Evolutionary conservation across 2,888 invertebrate genomes (phyloP), one percentile per base, ranked within the genome.

Genomic region (Malthinus seriepunctatus): DNA sequence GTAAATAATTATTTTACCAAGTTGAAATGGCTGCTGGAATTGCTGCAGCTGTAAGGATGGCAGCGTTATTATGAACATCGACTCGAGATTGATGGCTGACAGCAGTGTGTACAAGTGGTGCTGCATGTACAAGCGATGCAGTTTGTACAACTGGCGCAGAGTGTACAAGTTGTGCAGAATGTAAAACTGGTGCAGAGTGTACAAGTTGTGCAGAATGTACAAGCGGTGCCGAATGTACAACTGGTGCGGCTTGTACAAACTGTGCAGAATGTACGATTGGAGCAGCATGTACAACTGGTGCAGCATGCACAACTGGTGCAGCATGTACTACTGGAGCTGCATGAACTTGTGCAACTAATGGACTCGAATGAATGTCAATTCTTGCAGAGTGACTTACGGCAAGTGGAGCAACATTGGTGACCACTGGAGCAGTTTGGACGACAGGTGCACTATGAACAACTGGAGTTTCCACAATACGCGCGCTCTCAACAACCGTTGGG

Each of bases 261-360:
- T 8, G 52, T 33, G 50, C 48, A 4, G 11, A 51, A 35, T 34
- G 37, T 32, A 38, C 31, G 9, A 57, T 58, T 3, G 55, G 60
- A 15, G 61, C 59, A 9, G 56, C 38, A 32, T 60, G 56, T 10
- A 62, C 55, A 3, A 23, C 23, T 23, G 23, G 23, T 56, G 56
- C 64, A 9, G 63, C 62, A 33, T 60, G 38, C 8, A 51, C 33
- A 9, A 64, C 8, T 23, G 62, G 69, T n/a, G 66, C 67, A 7
- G 68, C 59, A 10, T 66, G 48, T 56, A 45, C 63, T 49, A 51
- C 58, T 3, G 68, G 68, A 9, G 67, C 62, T 54, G 77, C 74
- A 32, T 78, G 72, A 3, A 81, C 76, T 15, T 9, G 39, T 11
- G 53, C 56, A 31, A 57, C 34, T 9, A 57, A 35, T 6, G 57